Evolutionary conservation across 2,797 vertebrate genomes (phyloP).

Genomic region (Peromyscus attwateri): DNA sequence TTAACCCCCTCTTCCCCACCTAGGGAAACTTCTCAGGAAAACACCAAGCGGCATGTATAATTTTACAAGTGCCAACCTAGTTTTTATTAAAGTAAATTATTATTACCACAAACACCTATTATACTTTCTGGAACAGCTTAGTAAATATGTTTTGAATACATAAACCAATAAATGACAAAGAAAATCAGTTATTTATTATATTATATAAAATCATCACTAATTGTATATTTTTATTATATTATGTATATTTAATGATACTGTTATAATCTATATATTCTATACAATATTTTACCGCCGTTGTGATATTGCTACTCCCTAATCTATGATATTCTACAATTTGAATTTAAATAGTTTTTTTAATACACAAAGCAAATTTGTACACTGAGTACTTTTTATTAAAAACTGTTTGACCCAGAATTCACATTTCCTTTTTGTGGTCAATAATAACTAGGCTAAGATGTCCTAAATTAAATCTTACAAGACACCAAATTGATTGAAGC

Average conservation of each 20-base stretch:
- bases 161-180: constrained; percentile 46
- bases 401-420: background rate
- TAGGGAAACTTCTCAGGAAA: constrained; percentile 16
- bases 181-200: constrained; percentile 25
- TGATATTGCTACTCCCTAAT: background rate
- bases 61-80: constrained; percentile 26
- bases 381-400: constrained; percentile 36
- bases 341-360: constrained; percentile 30
- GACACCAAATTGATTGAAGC: constrained; percentile 72
- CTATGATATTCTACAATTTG: constrained; percentile 19
- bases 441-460: constrained; percentile 69
- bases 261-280: background rate
- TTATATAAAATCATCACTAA: background rate
- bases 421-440: constrained; percentile 55
- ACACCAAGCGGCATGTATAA: background rate
- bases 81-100: background rate
- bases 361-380: constrained; percentile 4
- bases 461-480: constrained; percentile 75
- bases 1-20: background rate
- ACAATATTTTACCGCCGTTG: constrained; percentile 45
- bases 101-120: background rate
- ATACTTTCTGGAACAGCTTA: background rate
- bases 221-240: background rate
- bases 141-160: constrained; percentile 22
- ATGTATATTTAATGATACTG: background rate